These are phyloP conservation scores for Cettia cetti DNA, from an alignment of 2,113 vertebrate species.

Conservation along the genomic window DNA sequence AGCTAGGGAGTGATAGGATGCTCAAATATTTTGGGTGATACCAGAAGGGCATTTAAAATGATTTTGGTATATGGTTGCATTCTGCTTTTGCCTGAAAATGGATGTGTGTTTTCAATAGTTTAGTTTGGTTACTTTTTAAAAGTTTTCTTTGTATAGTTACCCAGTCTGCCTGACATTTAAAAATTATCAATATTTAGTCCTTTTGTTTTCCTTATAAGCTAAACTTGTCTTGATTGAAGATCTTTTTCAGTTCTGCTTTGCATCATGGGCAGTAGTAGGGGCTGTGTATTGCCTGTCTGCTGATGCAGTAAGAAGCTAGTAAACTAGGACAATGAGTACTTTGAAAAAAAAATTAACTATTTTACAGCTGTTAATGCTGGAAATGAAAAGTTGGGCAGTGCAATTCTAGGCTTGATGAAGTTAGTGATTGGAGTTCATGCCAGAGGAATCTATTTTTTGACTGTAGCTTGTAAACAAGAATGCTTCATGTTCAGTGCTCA, in stretches of 20 bases:
- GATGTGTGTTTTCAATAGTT: neutral
- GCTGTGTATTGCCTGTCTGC: neutral
- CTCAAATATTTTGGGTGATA: neutral
- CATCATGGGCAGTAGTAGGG: neutral
- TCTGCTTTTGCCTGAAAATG: neutral
- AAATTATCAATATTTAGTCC: neutral
- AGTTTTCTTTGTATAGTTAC: neutral
- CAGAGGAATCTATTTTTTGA: neutral
- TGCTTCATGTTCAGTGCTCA: neutral
- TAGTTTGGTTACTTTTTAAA: neutral
- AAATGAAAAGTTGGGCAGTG: neutral
- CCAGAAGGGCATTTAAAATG: neutral
- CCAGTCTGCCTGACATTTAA: neutral
- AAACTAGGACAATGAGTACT: neutral
- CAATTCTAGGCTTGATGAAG: neutral
- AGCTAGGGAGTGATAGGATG: neutral
- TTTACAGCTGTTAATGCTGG: neutral
- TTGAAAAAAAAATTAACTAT: neutral
- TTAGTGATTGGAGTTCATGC: neutral
- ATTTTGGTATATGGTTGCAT: neutral
- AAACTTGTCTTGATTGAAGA: neutral
- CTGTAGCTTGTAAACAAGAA: neutral
- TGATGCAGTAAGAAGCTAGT: neutral
- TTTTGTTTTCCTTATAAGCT: neutral
- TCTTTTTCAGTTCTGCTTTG: neutral